Evolutionary conservation across 2,888 invertebrate species (phyloP), one percentile per base, ranked within the genome.

Genomic region (Netelia virgata): DNA sequence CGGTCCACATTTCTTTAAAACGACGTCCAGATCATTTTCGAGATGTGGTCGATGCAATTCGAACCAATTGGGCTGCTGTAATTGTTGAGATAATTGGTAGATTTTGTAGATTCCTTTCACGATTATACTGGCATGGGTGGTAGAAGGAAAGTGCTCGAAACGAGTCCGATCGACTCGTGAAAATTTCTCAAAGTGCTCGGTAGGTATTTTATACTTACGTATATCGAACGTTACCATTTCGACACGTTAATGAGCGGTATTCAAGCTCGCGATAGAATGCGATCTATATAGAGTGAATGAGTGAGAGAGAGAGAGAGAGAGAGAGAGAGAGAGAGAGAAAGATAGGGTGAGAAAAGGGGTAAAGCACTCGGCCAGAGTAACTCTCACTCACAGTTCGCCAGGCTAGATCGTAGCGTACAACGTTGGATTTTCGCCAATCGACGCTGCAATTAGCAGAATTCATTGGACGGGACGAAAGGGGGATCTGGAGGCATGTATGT

Each of bases 401-500:
- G 76, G 78, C 82, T 55, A 76, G 72, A 64, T 74, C 74, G 78
- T 69, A 77, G 77, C 64, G 61, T 43, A 68, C 87, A 86, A 77
- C 87, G 88, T 88, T 90, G 90, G 88, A 90, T 90, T 90, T 90
- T 86, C 90, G 91, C 90, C 91, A 91, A 90, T 91, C 90, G 91
- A 86, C 87, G 75, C 83, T 85, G 90, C 90, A 91, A 92, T 92
- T 92, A 92, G 90, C 89, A 87, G 89, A 91, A 92, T 92, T 91
- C 90, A 91, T 75, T 84, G 87, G 87, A 89, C 88, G 61, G 18
- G 57, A 57, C 36, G 18, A 18, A 20, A 18, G 57, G 57, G 57
- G 6, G 59, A 41, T 28, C 47, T 28, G 41, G 66, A 66, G 36
- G 16, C 16, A 28, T 28, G 8, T 57, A 18, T 57, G 18, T 41